Evolutionary conservation across 2,113 vertebrate genomes (phyloP).

Genomic region (Nestor notabilis): DNA sequence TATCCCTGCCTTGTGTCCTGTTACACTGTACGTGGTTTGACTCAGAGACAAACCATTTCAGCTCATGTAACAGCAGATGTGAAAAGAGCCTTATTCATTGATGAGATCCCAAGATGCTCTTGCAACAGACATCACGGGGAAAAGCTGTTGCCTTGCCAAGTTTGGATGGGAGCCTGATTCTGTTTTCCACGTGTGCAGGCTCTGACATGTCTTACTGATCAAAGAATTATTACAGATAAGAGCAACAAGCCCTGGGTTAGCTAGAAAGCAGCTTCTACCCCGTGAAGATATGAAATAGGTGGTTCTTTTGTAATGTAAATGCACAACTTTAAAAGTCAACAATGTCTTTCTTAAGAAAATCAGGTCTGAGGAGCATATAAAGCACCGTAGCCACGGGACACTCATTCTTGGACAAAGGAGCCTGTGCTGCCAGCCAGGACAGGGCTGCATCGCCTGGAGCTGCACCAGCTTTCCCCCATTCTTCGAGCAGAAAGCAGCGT

Average conservation of each 20-base stretch:
- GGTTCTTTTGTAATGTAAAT: background rate
- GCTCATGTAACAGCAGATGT: background rate
- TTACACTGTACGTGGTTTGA: background rate
- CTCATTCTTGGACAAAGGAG: background rate
- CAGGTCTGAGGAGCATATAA: background rate
- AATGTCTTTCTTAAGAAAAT: background rate
- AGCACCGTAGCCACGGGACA: background rate
- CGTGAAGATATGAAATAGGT: background rate
- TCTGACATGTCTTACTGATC: background rate
- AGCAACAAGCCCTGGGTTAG: background rate
- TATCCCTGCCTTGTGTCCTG: background rate
- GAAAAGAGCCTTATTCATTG: background rate
- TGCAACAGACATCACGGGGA: background rate
- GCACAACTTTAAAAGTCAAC: background rate
- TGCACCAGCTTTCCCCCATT: background rate
- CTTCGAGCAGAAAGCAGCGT: background rate
- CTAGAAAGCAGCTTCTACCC: background rate
- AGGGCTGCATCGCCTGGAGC: background rate
- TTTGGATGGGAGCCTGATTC: background rate
- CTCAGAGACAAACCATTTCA: background rate
- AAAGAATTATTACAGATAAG: background rate
- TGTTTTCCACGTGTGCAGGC: background rate
- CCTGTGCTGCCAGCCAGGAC: background rate
- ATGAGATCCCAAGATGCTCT: background rate
- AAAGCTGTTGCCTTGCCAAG: background rate